Base-by-base conservation (phyloP, 2,888 invertebrate species). In the Lasioglossum morio region DNA sequence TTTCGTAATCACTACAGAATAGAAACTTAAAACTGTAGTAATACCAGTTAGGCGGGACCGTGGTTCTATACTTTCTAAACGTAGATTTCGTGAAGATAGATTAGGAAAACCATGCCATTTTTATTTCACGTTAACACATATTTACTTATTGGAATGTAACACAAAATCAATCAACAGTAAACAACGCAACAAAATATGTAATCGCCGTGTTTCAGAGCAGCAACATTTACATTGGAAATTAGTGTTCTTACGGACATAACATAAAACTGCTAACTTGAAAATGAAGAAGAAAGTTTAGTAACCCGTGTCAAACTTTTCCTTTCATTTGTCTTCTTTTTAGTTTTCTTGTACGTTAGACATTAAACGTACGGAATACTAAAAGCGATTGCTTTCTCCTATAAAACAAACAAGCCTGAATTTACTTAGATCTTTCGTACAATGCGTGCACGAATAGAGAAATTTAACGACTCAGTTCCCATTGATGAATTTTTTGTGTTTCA, bases 51-150 rank as follows among this genome's bases (percentile, higher is more conserved):
- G 60, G 16, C 30, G 60, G 16, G 30, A 63, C 5, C 60, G 30
- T 63, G n/a, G 60, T 63, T 30, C 30, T 63, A 30, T 16, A 30
- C 60, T 63, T 63, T 63, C 60, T 63, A 63, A 63, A 63, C 30
- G 43, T 43, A 14, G 14, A 27, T 63, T 16, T 30, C 23, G 2
- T 16, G 16, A 30, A 30, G 60, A 0, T 30, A 14, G 30, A 63
- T 63, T 7, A 63, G 14, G 60, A 60, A 60, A 27, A 60, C 1
- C 14, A 10, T 27, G 60, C 27, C 2, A 60, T 27, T 60, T 16
- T 60, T 60, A 60, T 27, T 27, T 16, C 60, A 5, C 60, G 14
- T n/a, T 14, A 14, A 27, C n/a, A 5, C 27, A 14, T 14, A 14
- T 8, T 27, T 27, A 14, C 60, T 27, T 14, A 5, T 14, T 8